These are phyloP conservation scores for Galendromus occidentalis DNA, from an alignment of 1,140 invertebrate species.

Conservation along the genomic window DNA sequence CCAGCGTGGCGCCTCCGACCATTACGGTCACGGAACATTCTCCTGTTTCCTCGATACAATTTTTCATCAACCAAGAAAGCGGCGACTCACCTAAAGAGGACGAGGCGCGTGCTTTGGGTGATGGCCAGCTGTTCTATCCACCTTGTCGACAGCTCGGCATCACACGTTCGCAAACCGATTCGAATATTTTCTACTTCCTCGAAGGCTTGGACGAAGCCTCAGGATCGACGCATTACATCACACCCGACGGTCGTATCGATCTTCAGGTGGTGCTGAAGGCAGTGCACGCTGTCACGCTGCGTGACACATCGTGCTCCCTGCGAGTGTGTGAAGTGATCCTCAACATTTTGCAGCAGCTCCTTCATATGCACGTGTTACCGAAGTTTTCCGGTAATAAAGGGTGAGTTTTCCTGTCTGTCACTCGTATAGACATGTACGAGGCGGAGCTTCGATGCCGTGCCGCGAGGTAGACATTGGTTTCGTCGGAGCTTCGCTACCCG, in stretches of 20 bases:
- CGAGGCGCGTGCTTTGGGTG: background rate
- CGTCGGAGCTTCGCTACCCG: too few relatives aligned
- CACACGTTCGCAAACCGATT: constrained; percentile 74
- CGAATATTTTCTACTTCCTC: constrained; percentile 71
- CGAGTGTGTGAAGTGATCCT: constrained; percentile 71
- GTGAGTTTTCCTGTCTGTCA: constrained; percentile 9
- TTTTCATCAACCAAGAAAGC: constrained; percentile 20
- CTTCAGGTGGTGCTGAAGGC: constrained; percentile 72
- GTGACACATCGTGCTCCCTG: constrained; percentile 49
- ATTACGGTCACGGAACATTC: constrained; percentile 90
- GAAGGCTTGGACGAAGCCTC: constrained; percentile 56
- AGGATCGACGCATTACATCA: constrained; percentile 76
- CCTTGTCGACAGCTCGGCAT: constrained; percentile 30
- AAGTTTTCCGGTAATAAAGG: background rate
- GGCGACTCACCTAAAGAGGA: constrained; percentile 4
- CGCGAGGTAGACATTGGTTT: too few relatives aligned
- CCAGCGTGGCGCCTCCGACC: constrained; percentile 51
- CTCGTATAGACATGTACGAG: constrained; percentile 13
- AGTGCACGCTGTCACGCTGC: constrained; percentile 57
- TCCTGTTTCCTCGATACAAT: constrained; percentile 31
- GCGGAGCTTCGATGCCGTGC: too few relatives aligned
- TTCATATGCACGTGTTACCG: constrained; percentile 56
- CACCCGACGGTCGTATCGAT: constrained; percentile 79
- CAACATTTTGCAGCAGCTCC: constrained; percentile 63
- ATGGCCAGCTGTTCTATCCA: constrained; percentile 11